Conservation (phyloP, 2,797 vertebrate genomes). For the Lacerta agilis region DNA sequence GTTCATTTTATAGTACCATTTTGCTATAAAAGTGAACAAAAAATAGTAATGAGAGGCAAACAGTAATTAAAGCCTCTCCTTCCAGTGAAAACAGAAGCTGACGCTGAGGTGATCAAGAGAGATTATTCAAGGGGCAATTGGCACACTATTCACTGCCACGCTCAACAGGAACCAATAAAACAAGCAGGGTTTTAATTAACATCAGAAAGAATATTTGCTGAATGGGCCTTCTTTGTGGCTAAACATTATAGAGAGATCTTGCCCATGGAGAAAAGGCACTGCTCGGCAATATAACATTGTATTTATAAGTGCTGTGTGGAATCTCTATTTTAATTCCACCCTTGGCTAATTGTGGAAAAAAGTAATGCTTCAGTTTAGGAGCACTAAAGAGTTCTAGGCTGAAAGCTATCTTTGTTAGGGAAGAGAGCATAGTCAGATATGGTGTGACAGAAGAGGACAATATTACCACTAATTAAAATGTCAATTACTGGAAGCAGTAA, state of each 20-base stretch:
- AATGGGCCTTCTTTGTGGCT: background rate
- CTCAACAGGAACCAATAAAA: no score
- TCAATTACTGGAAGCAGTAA: no score
- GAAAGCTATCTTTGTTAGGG: background rate
- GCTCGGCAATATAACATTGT: background rate
- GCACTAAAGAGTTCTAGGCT: background rate
- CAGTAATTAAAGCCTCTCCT: no score
- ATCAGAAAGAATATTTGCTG: background rate
- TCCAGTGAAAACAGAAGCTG: no score
- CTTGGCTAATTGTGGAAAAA: background rate
- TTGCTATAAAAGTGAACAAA: no score
- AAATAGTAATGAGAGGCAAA: no score
- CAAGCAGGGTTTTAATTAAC: no score
- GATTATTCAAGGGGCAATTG: no score
- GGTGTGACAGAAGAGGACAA: background rate
- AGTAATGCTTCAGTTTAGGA: background rate
- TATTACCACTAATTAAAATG: background rate
- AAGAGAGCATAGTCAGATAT: background rate
- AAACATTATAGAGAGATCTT: no score
- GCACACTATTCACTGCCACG: no score
- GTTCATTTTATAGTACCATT: no score
- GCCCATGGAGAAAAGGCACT: background rate
- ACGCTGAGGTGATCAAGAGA: no score
- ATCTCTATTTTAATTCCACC: background rate
- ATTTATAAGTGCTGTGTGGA: background rate